Evolutionary conservation across 2,113 vertebrate genomes (phyloP).

Genomic region (Dromaius novaehollandiae): DNA sequence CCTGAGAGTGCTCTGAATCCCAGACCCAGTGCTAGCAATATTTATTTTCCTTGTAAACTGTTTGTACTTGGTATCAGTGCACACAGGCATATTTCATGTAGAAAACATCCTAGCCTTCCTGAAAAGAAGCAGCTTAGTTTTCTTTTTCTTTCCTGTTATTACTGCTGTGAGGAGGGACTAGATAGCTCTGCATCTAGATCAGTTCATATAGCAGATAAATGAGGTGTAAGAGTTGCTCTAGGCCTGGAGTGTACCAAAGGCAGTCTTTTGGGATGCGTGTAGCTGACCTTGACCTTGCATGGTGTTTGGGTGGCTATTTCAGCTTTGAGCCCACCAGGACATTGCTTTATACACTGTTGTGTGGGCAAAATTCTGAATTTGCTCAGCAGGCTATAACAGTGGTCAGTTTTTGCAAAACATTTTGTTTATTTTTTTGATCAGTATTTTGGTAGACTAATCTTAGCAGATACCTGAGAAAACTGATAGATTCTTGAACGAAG

Average conservation of each 20-base stretch:
- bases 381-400: not conserved
- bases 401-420: not conserved
- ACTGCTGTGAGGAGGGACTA: not conserved
- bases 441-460: not conserved
- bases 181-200: not conserved
- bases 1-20: not conserved
- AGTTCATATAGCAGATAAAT: not conserved
- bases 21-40: not conserved
- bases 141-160: not conserved
- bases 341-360: not conserved
- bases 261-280: rapidly evolving
- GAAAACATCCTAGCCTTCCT: not conserved
- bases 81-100: not conserved
- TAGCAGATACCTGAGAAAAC: not conserved
- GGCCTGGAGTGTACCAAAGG: not conserved
- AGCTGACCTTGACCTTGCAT: not conserved
- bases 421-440: not conserved
- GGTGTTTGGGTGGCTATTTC: not conserved
- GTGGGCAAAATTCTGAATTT: not conserved
- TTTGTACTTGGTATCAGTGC: not conserved
- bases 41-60: not conserved
- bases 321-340: not conserved
- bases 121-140: not conserved
- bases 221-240: not conserved
- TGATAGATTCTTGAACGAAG: not conserved